A percentile compares a stretch with the other conserved stretches of the same genome.
Evolutionary conservation across 2,113 vertebrate species (phyloP).

Genomic region (Acanthochromis polyacanthus): DNA sequence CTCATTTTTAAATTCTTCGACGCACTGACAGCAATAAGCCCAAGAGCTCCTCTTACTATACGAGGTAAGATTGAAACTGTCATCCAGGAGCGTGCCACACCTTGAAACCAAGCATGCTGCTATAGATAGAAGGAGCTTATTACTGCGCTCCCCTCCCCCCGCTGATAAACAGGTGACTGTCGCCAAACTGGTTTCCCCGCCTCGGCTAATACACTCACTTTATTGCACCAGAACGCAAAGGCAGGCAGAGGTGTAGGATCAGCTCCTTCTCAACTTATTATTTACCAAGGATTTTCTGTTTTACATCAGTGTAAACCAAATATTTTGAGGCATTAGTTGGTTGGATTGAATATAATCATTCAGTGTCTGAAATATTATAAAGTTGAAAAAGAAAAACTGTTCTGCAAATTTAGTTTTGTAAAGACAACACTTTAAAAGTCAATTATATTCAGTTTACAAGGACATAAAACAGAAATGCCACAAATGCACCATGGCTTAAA

Average conservation of each 20-base stretch:
- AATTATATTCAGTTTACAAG: background rate
- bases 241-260: background rate
- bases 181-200: slow-evolving; percentile 60
- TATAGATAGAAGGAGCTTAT: background rate
- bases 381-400: too few species aligned
- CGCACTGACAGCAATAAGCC: background rate
- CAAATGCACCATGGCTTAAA: too few species aligned
- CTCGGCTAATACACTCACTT: background rate
- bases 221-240: background rate
- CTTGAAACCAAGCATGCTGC: slow-evolving; percentile 72
- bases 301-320: background rate
- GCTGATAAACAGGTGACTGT: slow-evolving; percentile 24
- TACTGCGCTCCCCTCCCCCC: slow-evolving; percentile 31
- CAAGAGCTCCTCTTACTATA: background rate
- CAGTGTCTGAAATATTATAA: too few species aligned
- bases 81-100: slow-evolving; percentile 61
- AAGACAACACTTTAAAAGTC: background rate
- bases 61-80: slow-evolving; percentile 41
- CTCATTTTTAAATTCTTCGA: background rate
- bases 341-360: too few species aligned
- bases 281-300: too few species aligned
- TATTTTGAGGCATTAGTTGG: background rate
- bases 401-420: too few species aligned
- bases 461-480: background rate
- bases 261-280: too few species aligned